A percentile compares a stretch with the other conserved stretches of the same genome.
These are phyloP conservation scores for Brassicogethes aeneus DNA, from an alignment of 2,888 invertebrate genomes.

Conservation along the genomic window DNA sequence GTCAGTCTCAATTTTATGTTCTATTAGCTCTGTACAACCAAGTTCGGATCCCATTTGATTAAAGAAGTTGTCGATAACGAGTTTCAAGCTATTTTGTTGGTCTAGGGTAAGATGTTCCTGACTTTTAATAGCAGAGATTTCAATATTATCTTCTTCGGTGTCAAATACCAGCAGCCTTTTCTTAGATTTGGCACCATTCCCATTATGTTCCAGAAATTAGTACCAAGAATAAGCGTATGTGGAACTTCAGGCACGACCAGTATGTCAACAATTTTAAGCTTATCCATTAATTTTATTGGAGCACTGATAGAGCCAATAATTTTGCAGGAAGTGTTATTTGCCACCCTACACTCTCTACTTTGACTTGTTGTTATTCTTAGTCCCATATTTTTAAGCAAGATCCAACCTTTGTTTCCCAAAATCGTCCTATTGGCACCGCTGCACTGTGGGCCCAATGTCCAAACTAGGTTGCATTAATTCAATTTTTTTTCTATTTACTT, in stretches of 20 bases:
- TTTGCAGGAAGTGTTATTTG: slow-evolving; percentile 1
- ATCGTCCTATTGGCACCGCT: slow-evolving; percentile 5
- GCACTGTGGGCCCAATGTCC: too few species aligned
- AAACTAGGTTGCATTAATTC: too few species aligned
- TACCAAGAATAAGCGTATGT: background rate
- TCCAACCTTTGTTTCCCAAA: slow-evolving; percentile 3
- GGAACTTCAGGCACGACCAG: background rate
- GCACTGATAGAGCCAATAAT: slow-evolving; percentile 1
- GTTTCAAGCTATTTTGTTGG: background rate
- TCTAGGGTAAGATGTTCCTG: slow-evolving; percentile 1
- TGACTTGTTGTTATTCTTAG: background rate
- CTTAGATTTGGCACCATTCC: background rate
- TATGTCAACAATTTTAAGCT: background rate
- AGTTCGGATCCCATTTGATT: background rate
- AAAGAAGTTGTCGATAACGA: slow-evolving; percentile 1
- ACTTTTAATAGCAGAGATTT: slow-evolving; percentile 3
- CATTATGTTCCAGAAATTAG: background rate
- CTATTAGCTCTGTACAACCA: background rate
- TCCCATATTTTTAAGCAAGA: background rate
- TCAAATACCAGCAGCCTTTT: slow-evolving; percentile 6
- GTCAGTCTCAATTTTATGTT: background rate
- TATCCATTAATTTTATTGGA: background rate
- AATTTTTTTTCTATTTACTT: too few species aligned
- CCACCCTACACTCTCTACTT: slow-evolving; percentile 2
- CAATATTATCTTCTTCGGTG: background rate